Percentiles rank a stretch among this genome's conserved stretches.
Evolutionary conservation across 2,797 vertebrate genomes (phyloP).

Genomic region (Chloroceryle amazona): DNA sequence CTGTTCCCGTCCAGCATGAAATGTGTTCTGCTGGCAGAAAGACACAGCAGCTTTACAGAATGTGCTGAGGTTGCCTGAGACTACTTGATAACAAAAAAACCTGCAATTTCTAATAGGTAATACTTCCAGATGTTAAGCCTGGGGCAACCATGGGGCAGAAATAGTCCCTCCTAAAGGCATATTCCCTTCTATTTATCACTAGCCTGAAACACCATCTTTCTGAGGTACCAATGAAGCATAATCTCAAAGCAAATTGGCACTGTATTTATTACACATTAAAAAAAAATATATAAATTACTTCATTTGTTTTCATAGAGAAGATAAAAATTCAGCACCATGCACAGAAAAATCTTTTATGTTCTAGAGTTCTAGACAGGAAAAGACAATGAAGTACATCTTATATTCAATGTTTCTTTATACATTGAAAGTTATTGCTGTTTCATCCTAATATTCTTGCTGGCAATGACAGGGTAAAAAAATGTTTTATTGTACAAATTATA

Average conservation of each 20-base stretch:
- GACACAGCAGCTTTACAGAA: background rate
- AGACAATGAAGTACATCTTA: background rate
- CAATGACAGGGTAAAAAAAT: background rate
- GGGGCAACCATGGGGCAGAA: background rate
- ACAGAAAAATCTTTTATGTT: background rate
- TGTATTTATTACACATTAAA: background rate
- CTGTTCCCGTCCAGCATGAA: background rate
- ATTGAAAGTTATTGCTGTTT: background rate
- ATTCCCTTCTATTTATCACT: background rate
- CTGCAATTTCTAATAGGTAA: background rate
- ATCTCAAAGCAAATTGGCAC: background rate
- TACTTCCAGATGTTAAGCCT: background rate
- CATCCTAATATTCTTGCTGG: background rate
- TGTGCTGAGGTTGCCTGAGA: background rate
- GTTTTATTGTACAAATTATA: background rate
- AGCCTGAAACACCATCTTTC: background rate
- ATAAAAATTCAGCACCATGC: background rate
- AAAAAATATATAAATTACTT: background rate
- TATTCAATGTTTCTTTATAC: conserved; percentile 30
- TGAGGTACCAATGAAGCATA: background rate
- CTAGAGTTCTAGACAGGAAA: background rate
- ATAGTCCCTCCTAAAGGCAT: background rate
- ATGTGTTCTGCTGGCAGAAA: conserved; percentile 2
- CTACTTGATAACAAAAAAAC: conserved; percentile 10
- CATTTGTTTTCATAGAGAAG: conserved; percentile 8